phyloP scores from a whole-genome alignment of 2,113 vertebrate species.

The Spea bombifrons region DNA sequence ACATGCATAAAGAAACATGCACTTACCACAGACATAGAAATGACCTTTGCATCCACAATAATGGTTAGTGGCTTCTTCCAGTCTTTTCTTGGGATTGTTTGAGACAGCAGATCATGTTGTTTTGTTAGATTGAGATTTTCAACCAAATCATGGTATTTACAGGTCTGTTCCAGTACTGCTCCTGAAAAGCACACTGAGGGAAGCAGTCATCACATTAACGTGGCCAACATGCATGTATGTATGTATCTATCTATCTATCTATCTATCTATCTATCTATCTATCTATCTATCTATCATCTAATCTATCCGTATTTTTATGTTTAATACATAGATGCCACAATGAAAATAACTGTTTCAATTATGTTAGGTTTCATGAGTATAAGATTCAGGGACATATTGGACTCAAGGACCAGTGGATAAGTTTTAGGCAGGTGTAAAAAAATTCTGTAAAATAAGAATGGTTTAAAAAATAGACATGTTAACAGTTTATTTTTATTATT shows the following conservation, averaged over 20 bases:
- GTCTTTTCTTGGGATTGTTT: constrained; percentile 63
- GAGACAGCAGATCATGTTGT: constrained; percentile 27
- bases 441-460: too few species aligned
- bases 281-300: too few species aligned
- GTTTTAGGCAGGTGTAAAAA: too few species aligned
- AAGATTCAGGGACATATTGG: too few species aligned
- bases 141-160: constrained; percentile 63
- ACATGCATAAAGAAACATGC: too few species aligned
- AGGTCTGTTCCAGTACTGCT: constrained; percentile 51
- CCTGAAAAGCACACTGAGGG: constrained; percentile 15
- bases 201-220: not conserved
- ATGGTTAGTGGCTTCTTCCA: constrained; percentile 52
- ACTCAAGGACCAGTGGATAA: too few species aligned
- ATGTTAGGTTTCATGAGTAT: too few species aligned
- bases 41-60: constrained; percentile 55
- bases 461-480: too few species aligned
- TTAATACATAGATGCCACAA: too few species aligned
- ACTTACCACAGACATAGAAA: constrained; percentile 65
- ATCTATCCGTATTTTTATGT: too few species aligned
- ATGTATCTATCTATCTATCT: not conserved
- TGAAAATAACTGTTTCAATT: too few species aligned
- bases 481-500: too few species aligned
- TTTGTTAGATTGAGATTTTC: constrained; percentile 62
- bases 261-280: not conserved
- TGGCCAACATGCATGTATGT: not conserved